phyloP scores from a whole-genome alignment of 2,888 invertebrate genomes.

The Sinodicranocentrus sp. region DNA sequence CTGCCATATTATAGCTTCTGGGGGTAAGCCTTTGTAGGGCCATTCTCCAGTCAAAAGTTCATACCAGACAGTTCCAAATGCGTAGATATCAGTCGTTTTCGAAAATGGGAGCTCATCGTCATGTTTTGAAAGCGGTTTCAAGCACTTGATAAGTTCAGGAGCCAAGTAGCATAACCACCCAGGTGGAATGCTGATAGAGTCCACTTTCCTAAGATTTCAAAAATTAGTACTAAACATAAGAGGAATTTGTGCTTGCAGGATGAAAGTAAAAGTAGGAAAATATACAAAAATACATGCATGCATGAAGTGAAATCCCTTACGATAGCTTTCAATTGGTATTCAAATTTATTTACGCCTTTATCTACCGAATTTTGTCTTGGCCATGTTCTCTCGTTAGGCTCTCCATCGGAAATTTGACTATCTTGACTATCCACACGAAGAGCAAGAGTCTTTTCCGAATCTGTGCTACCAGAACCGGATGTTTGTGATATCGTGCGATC shows the following conservation, averaged over 20 bases:
- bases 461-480: constrained; percentile 86
- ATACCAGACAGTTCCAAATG: constrained; percentile 98
- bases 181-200: constrained; percentile 93
- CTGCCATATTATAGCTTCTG: constrained; percentile 98
- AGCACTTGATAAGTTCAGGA: constrained; percentile 94
- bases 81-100: constrained; percentile 95
- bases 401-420: constrained; percentile 85
- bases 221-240: constrained; percentile 6
- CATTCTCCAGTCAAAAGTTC: constrained; percentile 97
- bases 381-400: constrained; percentile 79
- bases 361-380: constrained; percentile 80
- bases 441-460: constrained; percentile 89
- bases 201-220: constrained; percentile 81
- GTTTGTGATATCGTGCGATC: constrained; percentile 80
- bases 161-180: constrained; percentile 99
- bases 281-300: too few relatives aligned
- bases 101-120: constrained; percentile 94
- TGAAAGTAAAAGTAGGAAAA: too few relatives aligned
- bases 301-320: too few relatives aligned
- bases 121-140: constrained; percentile 86
- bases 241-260: too few relatives aligned
- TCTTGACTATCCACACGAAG: constrained; percentile 89
- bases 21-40: constrained; percentile 95
- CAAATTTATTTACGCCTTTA: too few relatives aligned
- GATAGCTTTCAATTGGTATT: too few relatives aligned